Percentiles rank a stretch among this genome's conserved stretches.
phyloP scores from a whole-genome alignment of 2,113 vertebrate species.

The Patagioenas fasciata region DNA sequence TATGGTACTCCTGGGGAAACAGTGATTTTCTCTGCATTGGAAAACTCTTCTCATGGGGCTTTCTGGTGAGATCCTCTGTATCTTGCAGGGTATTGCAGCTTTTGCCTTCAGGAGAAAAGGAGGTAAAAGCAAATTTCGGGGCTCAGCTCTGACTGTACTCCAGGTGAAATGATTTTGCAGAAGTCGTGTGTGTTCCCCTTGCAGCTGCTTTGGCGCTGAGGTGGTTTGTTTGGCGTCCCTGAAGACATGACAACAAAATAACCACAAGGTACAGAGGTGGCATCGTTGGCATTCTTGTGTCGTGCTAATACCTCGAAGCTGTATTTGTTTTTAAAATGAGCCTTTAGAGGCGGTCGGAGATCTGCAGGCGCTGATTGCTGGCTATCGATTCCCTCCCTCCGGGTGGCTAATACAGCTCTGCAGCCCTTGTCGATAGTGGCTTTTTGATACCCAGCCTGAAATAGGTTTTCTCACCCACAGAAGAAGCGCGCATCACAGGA shows the following conservation, averaged over 20 bases:
- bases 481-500: background rate
- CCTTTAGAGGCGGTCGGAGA: background rate
- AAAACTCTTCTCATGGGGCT: background rate
- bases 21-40: background rate
- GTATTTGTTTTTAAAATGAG: background rate
- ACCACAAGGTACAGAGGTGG: no score
- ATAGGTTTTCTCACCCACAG: background rate
- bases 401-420: background rate
- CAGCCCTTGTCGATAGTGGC: background rate
- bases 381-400: background rate
- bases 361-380: background rate
- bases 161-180: background rate
- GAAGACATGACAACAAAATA: background rate
- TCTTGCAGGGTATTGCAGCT: background rate
- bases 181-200: no score
- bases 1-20: background rate
- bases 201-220: background rate
- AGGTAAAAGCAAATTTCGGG: background rate
- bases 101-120: background rate
- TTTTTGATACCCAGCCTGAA: background rate
- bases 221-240: background rate
- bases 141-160: rapidly evolving
- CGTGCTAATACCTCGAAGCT: background rate
- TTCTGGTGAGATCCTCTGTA: background rate
- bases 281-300: background rate